These are phyloP conservation scores for Anagrus nilaparvatae DNA, from an alignment of 1,140 invertebrate genomes.

Conservation along the genomic window DNA sequence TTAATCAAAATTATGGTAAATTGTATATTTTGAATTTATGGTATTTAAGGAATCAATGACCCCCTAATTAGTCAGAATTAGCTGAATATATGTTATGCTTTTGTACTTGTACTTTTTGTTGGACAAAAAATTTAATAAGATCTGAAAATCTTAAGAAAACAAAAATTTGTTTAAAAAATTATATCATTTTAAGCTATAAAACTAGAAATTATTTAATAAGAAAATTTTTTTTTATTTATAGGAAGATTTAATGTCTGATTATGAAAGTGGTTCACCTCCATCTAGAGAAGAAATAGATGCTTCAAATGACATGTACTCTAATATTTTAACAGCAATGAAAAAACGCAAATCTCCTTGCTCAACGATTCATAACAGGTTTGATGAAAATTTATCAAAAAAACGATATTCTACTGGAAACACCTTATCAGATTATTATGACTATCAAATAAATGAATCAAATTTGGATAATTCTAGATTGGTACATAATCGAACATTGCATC, in stretches of 20 bases:
- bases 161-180: too few relatives aligned
- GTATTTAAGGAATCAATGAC: too few relatives aligned
- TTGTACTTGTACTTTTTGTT: too few relatives aligned
- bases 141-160: too few relatives aligned
- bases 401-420: constrained; percentile 27
- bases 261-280: constrained; percentile 50
- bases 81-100: too few relatives aligned
- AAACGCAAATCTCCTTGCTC: constrained; percentile 19
- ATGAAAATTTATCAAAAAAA: constrained; percentile 17
- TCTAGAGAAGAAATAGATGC: constrained; percentile 42
- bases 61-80: too few relatives aligned
- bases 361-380: constrained; percentile 9
- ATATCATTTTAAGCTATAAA: too few relatives aligned
- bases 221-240: constrained; percentile 2
- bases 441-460: constrained; percentile 31
- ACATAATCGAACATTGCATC: constrained; percentile 22
- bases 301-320: constrained; percentile 23
- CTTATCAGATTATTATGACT: constrained; percentile 26
- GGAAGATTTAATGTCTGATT: constrained; percentile 47
- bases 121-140: too few relatives aligned
- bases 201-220: too few relatives aligned
- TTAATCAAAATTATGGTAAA: too few relatives aligned
- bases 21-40: too few relatives aligned
- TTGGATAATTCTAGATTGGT: constrained; percentile 17
- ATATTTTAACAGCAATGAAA: constrained; percentile 12